Conservation (phyloP, 2,888 invertebrate genomes). For the Phragmatobia fuliginosa region DNA sequence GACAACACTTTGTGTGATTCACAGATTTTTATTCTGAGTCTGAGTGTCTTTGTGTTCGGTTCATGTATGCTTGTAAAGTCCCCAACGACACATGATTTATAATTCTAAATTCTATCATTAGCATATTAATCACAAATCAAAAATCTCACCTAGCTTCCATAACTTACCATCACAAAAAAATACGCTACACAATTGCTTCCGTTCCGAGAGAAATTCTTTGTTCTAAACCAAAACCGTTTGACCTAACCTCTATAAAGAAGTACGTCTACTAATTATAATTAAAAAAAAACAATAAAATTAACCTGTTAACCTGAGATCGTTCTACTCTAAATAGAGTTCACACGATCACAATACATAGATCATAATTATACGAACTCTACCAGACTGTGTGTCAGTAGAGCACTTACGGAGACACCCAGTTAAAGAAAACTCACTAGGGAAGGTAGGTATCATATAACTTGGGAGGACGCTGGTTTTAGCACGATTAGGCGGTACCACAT, state of each 20-base stretch:
- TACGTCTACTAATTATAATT: conserved; percentile 8
- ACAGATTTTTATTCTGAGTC: too few species aligned
- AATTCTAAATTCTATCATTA: too few species aligned
- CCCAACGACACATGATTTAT: too few species aligned
- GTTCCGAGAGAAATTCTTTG: conserved; percentile 1
- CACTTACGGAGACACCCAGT: conserved; percentile 34
- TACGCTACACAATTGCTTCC: not conserved
- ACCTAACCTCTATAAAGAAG: conserved; percentile 1
- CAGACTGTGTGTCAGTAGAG: conserved; percentile 38
- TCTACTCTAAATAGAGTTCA: conserved; percentile 30
- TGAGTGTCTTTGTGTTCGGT: too few species aligned
- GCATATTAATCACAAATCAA: not conserved
- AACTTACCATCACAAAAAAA: not conserved
- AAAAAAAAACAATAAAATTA: conserved; percentile 19
- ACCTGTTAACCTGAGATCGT: conserved; percentile 23
- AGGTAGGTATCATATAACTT: not conserved
- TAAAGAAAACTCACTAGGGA: conserved; percentile 41
- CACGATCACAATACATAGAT: conserved; percentile 42
- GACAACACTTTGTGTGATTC: too few species aligned
- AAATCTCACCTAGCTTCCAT: not conserved
- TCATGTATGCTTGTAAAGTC: too few species aligned
- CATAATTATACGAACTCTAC: conserved; percentile 26
- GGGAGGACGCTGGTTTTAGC: too few species aligned
- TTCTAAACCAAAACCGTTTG: not conserved
- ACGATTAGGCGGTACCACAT: too few species aligned